Conservation (phyloP, 2,888 invertebrate species). For the Erebia epiphron region DNA sequence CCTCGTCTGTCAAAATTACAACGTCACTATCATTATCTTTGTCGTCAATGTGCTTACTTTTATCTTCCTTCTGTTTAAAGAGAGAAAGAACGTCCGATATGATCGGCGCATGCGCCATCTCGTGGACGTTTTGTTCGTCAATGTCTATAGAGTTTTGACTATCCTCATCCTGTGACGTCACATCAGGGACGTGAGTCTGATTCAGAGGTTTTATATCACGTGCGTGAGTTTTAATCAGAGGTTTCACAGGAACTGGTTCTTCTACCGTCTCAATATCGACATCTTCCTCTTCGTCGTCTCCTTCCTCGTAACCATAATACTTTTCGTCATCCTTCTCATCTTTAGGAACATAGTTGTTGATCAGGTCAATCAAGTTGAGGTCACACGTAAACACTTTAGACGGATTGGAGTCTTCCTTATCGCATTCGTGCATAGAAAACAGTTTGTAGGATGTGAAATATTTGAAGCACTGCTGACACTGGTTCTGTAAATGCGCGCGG, state of each 20-base stretch:
- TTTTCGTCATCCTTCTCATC: constrained; percentile 73
- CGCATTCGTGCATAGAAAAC: constrained; percentile 66
- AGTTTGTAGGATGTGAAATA: constrained; percentile 70
- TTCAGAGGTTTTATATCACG: constrained; percentile 8
- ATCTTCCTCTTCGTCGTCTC: constrained; percentile 54
- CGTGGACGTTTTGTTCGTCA: constrained; percentile 52
- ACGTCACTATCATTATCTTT: constrained; percentile 41
- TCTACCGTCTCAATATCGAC: constrained; percentile 35
- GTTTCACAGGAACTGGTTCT: constrained; percentile 22
- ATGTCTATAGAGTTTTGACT: constrained; percentile 50
- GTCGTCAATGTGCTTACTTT: constrained; percentile 10
- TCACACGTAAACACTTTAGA: constrained; percentile 68
- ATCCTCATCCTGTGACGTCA: constrained; percentile 44
- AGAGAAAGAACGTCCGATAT: constrained; percentile 75
- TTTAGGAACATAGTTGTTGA: constrained; percentile 66
- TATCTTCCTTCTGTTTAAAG: constrained; percentile 54
- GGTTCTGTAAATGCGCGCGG: constrained; percentile 83
- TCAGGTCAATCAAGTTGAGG: constrained; percentile 59
- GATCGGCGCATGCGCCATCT: constrained; percentile 66
- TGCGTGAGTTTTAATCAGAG: background rate
- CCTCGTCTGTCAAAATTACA: constrained; percentile 58
- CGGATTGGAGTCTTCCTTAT: constrained; percentile 63
- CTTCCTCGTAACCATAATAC: constrained; percentile 67
- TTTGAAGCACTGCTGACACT: constrained; percentile 74
- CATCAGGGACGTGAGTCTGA: constrained; percentile 21